Evolutionary conservation across 2,797 vertebrate genomes (phyloP), one percentile per base, ranked within the genome.

Genomic region (Phrynocephalus vlangalii): DNA sequence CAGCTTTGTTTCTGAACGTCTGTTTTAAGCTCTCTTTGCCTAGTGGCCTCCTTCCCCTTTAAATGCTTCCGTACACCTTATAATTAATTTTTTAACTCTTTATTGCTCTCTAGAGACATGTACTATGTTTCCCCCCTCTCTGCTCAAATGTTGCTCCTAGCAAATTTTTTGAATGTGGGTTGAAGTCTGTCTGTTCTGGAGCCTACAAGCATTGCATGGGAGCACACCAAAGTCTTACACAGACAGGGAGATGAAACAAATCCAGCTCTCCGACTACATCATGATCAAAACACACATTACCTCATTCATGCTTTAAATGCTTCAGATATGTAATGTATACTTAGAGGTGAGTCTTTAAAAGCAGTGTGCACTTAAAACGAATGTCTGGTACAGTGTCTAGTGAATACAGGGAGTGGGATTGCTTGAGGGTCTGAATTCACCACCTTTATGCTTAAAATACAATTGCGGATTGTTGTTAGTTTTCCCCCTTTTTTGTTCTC

Each of bases 21-120:
- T 95, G 73, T 95, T 96, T 93, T 95, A 92, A 87, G 91, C 92
- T 94, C 92, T 93, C 90, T 20, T 90, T 93, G 95, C 91, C 91
- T 86, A 91, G 88, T 28, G 86, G 73, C 82, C 91, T 93, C 80
- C 89, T 95, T 90, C 87, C 85, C 88, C 8, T 66, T 83, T 77
- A 81, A 79, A 88, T 87, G 86, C 22, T 73, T 56, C 38, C 90
- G 89, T 33, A 83, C 18, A 0, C 15, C 63, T 56, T 71, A 84
- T 38, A 0, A 73, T 56, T 66, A n/a, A 28, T n/a, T 72, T 72
- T 70, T 24, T 3, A 2, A 13, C 44, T 22, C 71, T 80, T 6
- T 15, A 15, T 81, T 85, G 13, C 30, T 88, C 28, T 84, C 84
- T 79, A 9, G 28, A 24, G 73, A 3, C 6, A 13, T 33, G 76